Evolutionary conservation across 2,888 invertebrate species (phyloP).

Genomic region (Machimus rusticus): DNA sequence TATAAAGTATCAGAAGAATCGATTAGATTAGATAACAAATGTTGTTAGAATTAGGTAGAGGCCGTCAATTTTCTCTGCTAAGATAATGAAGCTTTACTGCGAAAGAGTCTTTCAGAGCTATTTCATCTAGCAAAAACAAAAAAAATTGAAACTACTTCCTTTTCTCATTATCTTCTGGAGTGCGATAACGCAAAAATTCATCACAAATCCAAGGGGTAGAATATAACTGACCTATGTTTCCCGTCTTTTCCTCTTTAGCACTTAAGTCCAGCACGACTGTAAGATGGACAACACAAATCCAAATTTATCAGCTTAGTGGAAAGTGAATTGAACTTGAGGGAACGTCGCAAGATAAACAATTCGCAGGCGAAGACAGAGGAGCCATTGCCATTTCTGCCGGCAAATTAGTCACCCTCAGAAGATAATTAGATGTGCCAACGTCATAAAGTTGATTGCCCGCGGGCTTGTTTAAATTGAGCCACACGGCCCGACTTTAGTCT

Average conservation of each 20-base stretch:
- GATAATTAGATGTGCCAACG: conserved; percentile 31
- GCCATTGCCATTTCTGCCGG: neutral
- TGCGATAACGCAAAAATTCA: neutral
- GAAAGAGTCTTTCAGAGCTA: neutral
- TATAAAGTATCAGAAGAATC: too few species aligned
- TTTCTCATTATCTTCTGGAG: neutral
- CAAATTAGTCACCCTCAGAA: conserved; percentile 25
- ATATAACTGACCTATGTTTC: neutral
- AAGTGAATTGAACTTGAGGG: neutral
- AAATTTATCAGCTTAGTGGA: neutral
- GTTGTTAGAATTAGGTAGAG: neutral
- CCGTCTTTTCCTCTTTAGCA: neutral
- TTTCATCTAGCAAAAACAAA: neutral
- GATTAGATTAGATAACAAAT: too few species aligned
- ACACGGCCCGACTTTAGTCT: neutral
- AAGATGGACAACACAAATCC: neutral
- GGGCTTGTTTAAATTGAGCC: conserved; percentile 1
- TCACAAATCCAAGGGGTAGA: neutral
- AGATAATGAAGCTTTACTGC: neutral
- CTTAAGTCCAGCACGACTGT: neutral
- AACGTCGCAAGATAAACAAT: neutral
- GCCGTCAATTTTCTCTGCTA: neutral
- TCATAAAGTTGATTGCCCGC: conserved; percentile 35
- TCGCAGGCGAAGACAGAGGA: neutral
- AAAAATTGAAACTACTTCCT: neutral